Evolutionary conservation across 1,140 invertebrate genomes (phyloP), one percentile per base, ranked within the genome.

Genomic region (Ceratoteleas bidentatus): DNA sequence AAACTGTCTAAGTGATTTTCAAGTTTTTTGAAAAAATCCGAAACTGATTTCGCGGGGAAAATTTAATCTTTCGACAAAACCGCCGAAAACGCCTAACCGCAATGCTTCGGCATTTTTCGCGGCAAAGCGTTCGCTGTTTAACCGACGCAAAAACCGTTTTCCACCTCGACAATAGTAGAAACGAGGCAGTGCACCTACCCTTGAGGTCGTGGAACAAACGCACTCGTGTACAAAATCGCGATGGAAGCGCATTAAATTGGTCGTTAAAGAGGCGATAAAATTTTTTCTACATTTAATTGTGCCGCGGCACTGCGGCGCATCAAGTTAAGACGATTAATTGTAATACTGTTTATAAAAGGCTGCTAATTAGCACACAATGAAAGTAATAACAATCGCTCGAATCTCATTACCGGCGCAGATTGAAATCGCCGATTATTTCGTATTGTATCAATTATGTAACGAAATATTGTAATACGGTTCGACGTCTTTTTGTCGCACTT

Each of bases 301-400:
- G 49, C 62, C 68, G 62, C 50, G 8, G 38, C 43, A 50, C 64
- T 73, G 38, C 54, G 62, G 43, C 73, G 62, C 68, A 80, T 80
- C 54, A 68, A 80, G 50, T 73, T 80, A 54, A 73, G 68, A 62
- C 68, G 69, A 80, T 80, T 80, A 80, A 79, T 79, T 79, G 72
- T 69, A 72, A 72, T 78, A 72, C 60, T 78, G 75, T 72, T 78
- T 72, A 78, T 78, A 66, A 78, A 72, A 78, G 66, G 60, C 66
- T 54, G 66, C 66, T 78, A 78, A 78, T 78, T 78, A 78, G 60
- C 75, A 78, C 66, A 78, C 75, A 78, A 78, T 78, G 66, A 78
- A 78, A 78, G 75, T 78, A 78, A 65, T 78, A 78, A 78, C 52
- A 72, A 79, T 79, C 76, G 52, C 68, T 72, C 16, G 76, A 70